Base-by-base conservation (phyloP, 1,140 invertebrate species). In the Cotesia typhae region DNA sequence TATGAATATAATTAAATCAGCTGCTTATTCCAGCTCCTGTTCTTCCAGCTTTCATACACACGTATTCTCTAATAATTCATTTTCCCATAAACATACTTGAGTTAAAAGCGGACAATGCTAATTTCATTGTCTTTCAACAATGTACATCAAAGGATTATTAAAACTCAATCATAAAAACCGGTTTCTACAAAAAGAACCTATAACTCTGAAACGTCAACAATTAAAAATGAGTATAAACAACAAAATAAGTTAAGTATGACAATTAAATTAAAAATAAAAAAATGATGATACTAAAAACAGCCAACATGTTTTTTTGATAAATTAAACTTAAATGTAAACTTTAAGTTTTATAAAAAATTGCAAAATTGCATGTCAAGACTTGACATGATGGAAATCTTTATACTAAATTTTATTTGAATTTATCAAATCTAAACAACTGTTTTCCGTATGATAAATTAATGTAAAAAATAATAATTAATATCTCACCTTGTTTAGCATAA, bases 401-500 rank as follows among this genome's bases (percentile, higher is more conserved):
- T 28, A 28, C 28, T 28, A 28, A 28, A 28, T 28, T 28, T 28
- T 28, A 28, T 28, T 28, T 28, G 28, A 28, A 28, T 28, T 28
- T 28, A 28, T 3, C 1, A 28, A 28, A 28, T 1, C 28, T 28
- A 28, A 28, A 28, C 28, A 28, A 28, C 28, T 28, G 28, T 28
- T 28, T 28, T 28, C 28, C 28, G 1, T 28, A 28, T 28, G 1
- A 28, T 3, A 28, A 28, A 59, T 59, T n/a, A 14, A 20, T 35
- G 4, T 67, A 12, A 53, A 37, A 14, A 14, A 38, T 17, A 61
- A 36, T 28, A 28, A 67, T 51, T 53, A 55, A 4, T 66, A 17
- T 55, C 79, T 77, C 79, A 84, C 82, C 82, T 82, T 84, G 77
- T 73, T 80, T 81, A 28, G 75, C 82, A 75, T 82, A 72, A 70